Evolutionary conservation across 2,888 invertebrate genomes (phyloP), one percentile per base, ranked within the genome.

Genomic region (Tachystola acroxantha): DNA sequence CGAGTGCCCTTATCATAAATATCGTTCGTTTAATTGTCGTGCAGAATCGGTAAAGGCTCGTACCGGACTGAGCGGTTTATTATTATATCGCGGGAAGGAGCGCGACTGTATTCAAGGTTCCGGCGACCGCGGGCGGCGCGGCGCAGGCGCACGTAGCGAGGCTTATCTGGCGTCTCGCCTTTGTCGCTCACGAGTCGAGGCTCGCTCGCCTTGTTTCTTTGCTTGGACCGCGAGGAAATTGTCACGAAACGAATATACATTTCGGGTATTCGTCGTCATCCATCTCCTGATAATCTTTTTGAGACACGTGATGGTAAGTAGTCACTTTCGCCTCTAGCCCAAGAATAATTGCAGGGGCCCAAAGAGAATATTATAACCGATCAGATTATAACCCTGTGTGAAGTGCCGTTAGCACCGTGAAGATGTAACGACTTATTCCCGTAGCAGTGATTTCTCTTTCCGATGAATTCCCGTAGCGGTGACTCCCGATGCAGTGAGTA

Each of bases 31-130:
- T 70, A 58, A 65, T 73, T 64, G 63, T 77, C 80, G 85, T 82
- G 82, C 69, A 58, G 66, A 72, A 65, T 80, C 78, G 79, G 57
- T 79, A 77, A 71, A 81, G 81, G 78, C 67, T 76, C 64, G 61
- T 56, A 71, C 69, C 78, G 73, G 62, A 86, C 85, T 86, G 85
- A 81, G 74, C 73, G 61, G 69, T 71, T 79, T 78, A 75, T 85
- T 79, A 77, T 81, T 77, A 68, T 77, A 75, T 65, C 64, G 77
- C 70, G 73, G 75, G 73, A 77, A 77, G 80, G 81, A 81, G 79
- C 72, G 70, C 66, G 65, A 66, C 54, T 66, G 68, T 64, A 66
- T 63, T 78, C 85, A 84, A 84, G 85, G 84, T 81, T 77, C 64
- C 56, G 56, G 58, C 65, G 69, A 69, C 68, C 68, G 74, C 70